Conservation (phyloP, 2,113 vertebrate species). For the Misgurnus mizolepis region DNA sequence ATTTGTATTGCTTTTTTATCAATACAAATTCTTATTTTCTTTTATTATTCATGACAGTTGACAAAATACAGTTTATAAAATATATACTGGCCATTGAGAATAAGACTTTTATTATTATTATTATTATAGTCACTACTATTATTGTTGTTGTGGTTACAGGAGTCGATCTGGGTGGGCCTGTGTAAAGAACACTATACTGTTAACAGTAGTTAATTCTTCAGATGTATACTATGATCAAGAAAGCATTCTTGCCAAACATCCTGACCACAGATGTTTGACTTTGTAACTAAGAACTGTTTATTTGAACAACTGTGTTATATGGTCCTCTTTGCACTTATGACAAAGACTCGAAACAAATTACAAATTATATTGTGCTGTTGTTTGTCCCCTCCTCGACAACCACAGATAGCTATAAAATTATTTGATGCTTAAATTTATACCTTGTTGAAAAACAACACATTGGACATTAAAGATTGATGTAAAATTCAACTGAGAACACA, state of each 20-base stretch:
- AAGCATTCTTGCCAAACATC: slow-evolving; percentile 14
- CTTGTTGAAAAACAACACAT: not conserved
- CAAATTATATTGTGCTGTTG: slow-evolving; percentile 13
- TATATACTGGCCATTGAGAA: not conserved
- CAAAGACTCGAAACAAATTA: slow-evolving; percentile 32
- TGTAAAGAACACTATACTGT: slow-evolving; percentile 16
- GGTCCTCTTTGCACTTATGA: slow-evolving; percentile 37
- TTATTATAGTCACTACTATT: slow-evolving; percentile 6
- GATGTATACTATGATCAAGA: slow-evolving; percentile 36
- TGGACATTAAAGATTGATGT: not conserved
- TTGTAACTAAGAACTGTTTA: slow-evolving; percentile 57
- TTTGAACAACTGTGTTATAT: slow-evolving; percentile 48
- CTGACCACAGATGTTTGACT: slow-evolving; percentile 43
- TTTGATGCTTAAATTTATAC: no score
- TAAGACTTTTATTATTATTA: slow-evolving; percentile 21
- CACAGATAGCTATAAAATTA: slow-evolving; percentile 1
- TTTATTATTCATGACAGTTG: not conserved
- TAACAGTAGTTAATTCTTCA: slow-evolving; percentile 27
- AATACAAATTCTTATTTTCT: slow-evolving; percentile 2
- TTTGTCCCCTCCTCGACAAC: slow-evolving; percentile 8
- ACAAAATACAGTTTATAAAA: not conserved
- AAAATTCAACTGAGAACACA: not conserved
- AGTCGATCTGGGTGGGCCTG: slow-evolving; percentile 42
- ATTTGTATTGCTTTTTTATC: no score
- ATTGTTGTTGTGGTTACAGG: slow-evolving; percentile 21